Evolutionary conservation across 2,888 invertebrate genomes (phyloP), one percentile per base, ranked within the genome.

Genomic region (Glomeris marginata): DNA sequence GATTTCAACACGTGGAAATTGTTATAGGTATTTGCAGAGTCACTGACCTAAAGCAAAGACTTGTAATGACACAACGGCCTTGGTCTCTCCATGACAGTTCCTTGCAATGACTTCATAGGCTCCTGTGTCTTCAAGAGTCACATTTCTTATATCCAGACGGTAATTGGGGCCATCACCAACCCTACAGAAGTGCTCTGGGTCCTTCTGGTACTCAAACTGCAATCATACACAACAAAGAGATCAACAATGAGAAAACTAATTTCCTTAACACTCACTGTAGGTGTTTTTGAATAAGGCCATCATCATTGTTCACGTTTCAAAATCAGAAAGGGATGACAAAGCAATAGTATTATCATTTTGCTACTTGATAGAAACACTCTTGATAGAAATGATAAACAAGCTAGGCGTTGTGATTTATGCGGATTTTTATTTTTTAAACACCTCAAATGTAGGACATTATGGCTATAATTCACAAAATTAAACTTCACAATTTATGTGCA

Each of bases 11-110:
- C 35, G 20, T 10, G 38, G 16, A 35, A 34, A 49, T 16, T 16
- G 3, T 2, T 38, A 38, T 16, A 5, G 40, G 40, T 16, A 18
- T 20, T 20, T 20, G 20, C 21, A n/a, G 13, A n/a, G 21, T 13
- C 20, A 38, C 50, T 49, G 53, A 57, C 57, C 55, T 49, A 56
- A 83, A 56, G 80, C 83, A 67, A 79, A 77, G 61, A 88, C 84
- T 72, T 88, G 87, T 49, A 88, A 69, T 0, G 87, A 87, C 61
- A 88, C 84, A 63, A 87, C 77, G 41, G 87, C 84, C 66, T 85
- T 85, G 28, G 82, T 76, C 63, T 86, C 82, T 47, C 87, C 88
- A 74, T 86, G 78, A 55, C 75, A 73, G 66, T 88, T 88, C 60
- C 76, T 77, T 1, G 87, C 86, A 53, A 83, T 79, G 33, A 87